Percentiles rank a stretch among this genome's conserved stretches.
Conservation (phyloP, 1,140 invertebrate species). For the Diorhabda sublineata region DNA sequence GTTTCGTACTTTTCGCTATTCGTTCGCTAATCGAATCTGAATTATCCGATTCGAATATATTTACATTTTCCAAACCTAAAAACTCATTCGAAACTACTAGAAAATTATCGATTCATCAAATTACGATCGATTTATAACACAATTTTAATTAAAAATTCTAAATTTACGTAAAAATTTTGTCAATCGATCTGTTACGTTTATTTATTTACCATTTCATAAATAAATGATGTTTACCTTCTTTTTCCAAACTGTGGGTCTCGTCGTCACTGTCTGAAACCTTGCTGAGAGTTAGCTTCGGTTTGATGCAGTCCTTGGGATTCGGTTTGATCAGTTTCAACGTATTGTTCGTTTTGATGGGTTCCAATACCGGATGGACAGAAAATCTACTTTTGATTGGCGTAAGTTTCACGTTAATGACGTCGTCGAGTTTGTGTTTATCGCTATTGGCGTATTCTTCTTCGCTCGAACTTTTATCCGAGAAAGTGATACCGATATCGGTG, state of each 20-base stretch:
- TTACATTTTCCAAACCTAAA: conserved; percentile 28
- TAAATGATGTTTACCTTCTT: conserved; percentile 23
- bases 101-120: too few relatives aligned
- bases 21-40: conserved; percentile 31
- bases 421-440: conserved; percentile 29
- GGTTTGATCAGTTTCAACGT: conserved; percentile 50
- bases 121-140: too few relatives aligned
- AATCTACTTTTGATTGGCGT: conserved; percentile 24
- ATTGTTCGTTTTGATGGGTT: conserved; percentile 16
- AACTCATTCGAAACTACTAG: background rate
- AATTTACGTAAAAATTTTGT: too few relatives aligned
- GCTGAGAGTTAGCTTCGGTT: conserved; percentile 52
- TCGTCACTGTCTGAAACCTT: conserved; percentile 53
- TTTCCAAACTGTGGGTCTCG: conserved; percentile 51
- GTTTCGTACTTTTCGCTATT: conserved; percentile 41
- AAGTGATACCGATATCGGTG: conserved; percentile 38
- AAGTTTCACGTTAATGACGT: conserved; percentile 32
- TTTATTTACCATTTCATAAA: too few relatives aligned
- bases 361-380: conserved; percentile 21
- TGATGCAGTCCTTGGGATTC: conserved; percentile 54
- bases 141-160: too few relatives aligned
- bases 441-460: conserved; percentile 38
- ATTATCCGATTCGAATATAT: conserved; percentile 29
- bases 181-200: too few relatives aligned
- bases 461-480: conserved; percentile 41